A percentile compares a stretch with the other conserved stretches of the same genome.
These are phyloP conservation scores for Chalcis sispes DNA, from an alignment of 2,888 invertebrate genomes.

Conservation along the genomic window DNA sequence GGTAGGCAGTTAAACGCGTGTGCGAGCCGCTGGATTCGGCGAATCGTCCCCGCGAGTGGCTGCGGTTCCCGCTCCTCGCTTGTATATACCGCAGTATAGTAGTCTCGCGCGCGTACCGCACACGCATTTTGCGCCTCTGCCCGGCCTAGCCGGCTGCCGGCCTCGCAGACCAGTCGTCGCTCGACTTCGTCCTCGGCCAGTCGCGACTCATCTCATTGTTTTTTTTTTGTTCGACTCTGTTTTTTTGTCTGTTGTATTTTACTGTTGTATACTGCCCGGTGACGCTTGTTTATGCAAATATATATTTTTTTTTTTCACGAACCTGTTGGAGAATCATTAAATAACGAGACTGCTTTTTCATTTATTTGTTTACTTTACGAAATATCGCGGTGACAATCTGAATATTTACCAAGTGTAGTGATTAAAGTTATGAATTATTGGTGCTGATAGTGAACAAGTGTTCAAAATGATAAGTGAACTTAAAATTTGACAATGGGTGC, in stretches of 20 bases:
- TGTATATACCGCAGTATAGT: background rate
- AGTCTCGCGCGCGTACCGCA: slow-evolving; percentile 9
- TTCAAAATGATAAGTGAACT: no score
- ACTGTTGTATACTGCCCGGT: no score
- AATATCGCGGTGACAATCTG: no score
- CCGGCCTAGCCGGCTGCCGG: no score
- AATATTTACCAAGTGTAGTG: no score
- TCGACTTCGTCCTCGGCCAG: slow-evolving; percentile 49
- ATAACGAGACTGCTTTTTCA: no score
- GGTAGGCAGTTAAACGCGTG: background rate
- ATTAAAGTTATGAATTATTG: no score
- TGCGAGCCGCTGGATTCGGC: slow-evolving; percentile 5
- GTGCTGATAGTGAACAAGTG: no score
- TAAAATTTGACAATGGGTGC: no score
- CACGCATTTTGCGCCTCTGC: slow-evolving; percentile 3
- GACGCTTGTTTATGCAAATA: no score
- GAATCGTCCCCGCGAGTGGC: slow-evolving; percentile 7
- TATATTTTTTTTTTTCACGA: background rate
- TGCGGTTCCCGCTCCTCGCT: slow-evolving; percentile 15
- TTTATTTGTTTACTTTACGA: no score
- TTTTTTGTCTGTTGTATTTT: background rate
- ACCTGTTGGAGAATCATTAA: no score
- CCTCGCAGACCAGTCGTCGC: slow-evolving; percentile 39
- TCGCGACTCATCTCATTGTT: background rate
- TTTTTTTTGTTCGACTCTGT: background rate